Evolutionary conservation across 2,797 vertebrate genomes (phyloP), one percentile per base, ranked within the genome.

Genomic region (Sorex maritimensis): DNA sequence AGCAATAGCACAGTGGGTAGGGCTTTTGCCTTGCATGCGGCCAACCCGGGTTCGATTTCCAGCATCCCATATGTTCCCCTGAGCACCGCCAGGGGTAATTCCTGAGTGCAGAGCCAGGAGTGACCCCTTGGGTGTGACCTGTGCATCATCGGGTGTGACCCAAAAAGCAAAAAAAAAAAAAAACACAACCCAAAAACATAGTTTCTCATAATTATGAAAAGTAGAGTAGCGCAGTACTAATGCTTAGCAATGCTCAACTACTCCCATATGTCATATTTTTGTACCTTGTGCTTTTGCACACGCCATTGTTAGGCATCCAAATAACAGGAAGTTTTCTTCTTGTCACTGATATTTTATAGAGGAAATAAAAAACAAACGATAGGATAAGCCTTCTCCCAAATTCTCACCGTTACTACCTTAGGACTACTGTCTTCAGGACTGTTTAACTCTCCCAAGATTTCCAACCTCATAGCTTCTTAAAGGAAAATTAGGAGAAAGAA

Each of bases 371-470:
- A 44, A 44, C 41, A 79, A 41, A 1, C 80, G 19, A 74, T 19
- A 49, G 41, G 17, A 1, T 17, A 9, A 21, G 21, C 1, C 38
- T 58, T 46, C 28, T 30, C 15, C 9, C 30, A 80, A 72, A 2
- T 80, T 72, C 28, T 26, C 49, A 38, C 14, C 21, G 24, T 4
- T 24, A 73, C 68, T 89, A 30, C 44, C 87, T 85, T 67, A 75
- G 28, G 19, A 52, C n/a, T 81, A 58, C 61, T 69, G 7, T 68
- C 30, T 34, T 34, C 55, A 78, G 17, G 78, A 34, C 34, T 34
- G 81, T 55, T 88, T 90, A 61, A 49, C 5, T 94, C 10, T 86
- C n/a, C n/a, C 13, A 74, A 55, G 1, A 73, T 55, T 74, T 68
- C 11, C 77, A 7, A 68, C 41, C 5, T 80, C 19, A 24, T 74